Conservation (phyloP, 53 echinoderm and acorn worm genomes). For the Paracentrotus lividus region DNA sequence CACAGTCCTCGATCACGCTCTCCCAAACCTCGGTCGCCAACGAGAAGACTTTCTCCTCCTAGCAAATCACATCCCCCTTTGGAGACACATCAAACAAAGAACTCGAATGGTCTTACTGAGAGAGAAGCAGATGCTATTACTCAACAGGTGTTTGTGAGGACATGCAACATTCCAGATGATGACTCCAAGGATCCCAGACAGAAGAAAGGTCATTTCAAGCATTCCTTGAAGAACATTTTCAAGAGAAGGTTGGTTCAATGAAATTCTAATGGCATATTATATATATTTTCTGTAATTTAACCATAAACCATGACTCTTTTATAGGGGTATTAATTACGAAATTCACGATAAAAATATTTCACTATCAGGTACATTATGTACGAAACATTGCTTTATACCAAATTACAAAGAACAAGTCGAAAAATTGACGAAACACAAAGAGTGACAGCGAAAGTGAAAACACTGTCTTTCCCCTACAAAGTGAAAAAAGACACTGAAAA, state of each 20-base stretch:
- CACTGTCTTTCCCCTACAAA: background rate
- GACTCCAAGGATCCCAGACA: conserved; percentile 54
- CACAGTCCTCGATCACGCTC: conserved; percentile 58
- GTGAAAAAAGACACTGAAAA: background rate
- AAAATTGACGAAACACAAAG: no score
- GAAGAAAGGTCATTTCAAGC: conserved; percentile 56
- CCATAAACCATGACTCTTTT: no score
- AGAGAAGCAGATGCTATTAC: conserved; percentile 61
- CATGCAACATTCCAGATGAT: conserved; percentile 2
- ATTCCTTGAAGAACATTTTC: conserved; percentile 66
- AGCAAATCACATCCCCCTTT: background rate
- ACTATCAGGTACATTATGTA: no score
- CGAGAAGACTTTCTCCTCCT: conserved; percentile 33
- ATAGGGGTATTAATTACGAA: no score
- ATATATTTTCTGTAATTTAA: no score
- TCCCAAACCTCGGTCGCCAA: conserved; percentile 23
- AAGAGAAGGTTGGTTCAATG: conserved; percentile 42
- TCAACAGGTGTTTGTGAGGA: conserved; percentile 62
- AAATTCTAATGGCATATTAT: background rate
- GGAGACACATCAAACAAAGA: background rate
- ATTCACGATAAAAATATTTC: no score
- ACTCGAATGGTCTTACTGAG: conserved; percentile 42
- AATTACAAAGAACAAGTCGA: no score
- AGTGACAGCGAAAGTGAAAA: no score
- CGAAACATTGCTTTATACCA: no score